Evolutionary conservation across 2,888 invertebrate species (phyloP).

Genomic region (Sphaeridia pumilis): DNA sequence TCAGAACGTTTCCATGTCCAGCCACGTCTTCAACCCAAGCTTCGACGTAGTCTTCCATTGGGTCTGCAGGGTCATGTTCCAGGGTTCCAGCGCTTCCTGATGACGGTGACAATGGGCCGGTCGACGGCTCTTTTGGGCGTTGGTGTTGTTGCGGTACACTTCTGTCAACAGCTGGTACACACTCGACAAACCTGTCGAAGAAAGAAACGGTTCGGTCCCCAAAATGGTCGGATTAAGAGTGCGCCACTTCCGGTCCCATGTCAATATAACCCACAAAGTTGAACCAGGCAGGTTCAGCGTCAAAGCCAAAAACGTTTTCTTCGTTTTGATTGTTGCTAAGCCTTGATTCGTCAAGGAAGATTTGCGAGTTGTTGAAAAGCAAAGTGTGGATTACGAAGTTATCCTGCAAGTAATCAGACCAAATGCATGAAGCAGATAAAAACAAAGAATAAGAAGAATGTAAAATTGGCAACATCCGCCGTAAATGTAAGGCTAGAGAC

Average conservation of each 20-base stretch:
- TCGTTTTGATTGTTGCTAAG: no score
- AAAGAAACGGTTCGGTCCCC: no score
- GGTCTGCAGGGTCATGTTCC: neutral
- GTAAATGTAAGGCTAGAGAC: no score
- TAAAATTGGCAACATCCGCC: no score
- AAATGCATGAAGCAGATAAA: no score
- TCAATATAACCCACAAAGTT: no score
- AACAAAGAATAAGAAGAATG: no score
- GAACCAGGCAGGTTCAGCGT: constrained; percentile 1
- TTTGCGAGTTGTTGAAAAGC: constrained; percentile 20
- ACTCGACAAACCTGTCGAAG: constrained; percentile 34
- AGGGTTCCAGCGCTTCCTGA: neutral
- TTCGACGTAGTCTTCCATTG: neutral
- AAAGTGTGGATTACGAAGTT: constrained; percentile 20
- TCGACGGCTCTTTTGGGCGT: neutral
- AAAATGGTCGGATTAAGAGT: no score
- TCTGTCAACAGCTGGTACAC: constrained; percentile 15
- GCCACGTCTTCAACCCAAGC: neutral
- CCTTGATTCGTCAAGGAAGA: constrained; percentile 4
- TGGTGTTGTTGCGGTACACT: no score
- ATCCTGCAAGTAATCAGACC: no score
- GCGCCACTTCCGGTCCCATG: no score
- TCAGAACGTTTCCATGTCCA: constrained; percentile 6
- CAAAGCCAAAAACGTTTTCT: constrained; percentile 3
- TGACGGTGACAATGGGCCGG: neutral